phyloP scores from a whole-genome alignment of 23 tunicate genomes.

The Aplidium turbinatum region DNA sequence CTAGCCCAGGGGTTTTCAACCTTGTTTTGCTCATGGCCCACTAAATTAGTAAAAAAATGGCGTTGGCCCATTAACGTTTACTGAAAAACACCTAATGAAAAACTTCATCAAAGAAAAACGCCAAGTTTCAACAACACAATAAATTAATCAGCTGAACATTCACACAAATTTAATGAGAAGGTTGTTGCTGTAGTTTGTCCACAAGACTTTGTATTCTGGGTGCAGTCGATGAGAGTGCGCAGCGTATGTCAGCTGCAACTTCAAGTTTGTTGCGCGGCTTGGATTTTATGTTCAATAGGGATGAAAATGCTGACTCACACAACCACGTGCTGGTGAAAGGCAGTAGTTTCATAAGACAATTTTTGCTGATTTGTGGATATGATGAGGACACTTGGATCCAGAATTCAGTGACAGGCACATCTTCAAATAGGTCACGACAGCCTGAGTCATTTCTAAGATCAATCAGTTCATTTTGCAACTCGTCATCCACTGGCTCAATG shows the following conservation, averaged over 20 bases:
- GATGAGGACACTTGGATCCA: conserved; percentile 23
- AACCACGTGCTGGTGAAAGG: conserved; percentile 49
- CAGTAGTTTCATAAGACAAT: conserved; percentile 53
- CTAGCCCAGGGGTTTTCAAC: no score
- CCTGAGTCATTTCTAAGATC: conserved; percentile 53
- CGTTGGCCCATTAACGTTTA: no score
- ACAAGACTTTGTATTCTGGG: conserved; percentile 32
- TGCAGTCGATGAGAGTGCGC: conserved; percentile 27
- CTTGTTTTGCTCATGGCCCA: no score
- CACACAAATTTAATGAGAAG: conserved; percentile 19
- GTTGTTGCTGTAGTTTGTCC: conserved; percentile 25
- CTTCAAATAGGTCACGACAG: conserved; percentile 54
- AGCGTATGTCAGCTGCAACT: conserved; percentile 20
- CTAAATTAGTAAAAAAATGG: no score
- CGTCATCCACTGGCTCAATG: conserved; percentile 57
- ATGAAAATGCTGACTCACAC: conserved; percentile 28
- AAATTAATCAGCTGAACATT: conserved; percentile 1
- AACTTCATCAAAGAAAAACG: no score
- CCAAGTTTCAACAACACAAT: no score
- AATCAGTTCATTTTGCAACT: conserved; percentile 61
- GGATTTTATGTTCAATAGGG: conserved; percentile 35
- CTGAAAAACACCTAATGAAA: no score
- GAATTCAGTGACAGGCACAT: conserved; percentile 55
- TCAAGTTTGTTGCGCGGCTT: conserved; percentile 25
- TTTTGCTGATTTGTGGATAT: conserved; percentile 35